Conservation (phyloP, 53 echinoderm and acorn worm species). For the Henricia sp. region DNA sequence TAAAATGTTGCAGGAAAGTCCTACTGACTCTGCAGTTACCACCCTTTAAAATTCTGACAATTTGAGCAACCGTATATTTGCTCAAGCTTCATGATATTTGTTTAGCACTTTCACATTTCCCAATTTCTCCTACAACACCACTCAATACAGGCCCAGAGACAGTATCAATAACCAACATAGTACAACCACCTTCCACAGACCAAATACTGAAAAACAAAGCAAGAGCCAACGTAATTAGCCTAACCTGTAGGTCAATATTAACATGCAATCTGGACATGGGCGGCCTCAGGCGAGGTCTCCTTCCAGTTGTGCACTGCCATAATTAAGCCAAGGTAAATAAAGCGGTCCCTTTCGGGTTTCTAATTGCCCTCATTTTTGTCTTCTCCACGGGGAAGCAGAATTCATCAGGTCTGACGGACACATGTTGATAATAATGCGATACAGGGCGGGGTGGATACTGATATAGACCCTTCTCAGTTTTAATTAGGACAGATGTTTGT, state of each 20-base stretch:
- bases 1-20: no score
- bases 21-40: slow-evolving; percentile 9
- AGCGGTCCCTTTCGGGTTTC: slow-evolving; percentile 7
- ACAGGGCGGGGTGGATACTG: slow-evolving; percentile 19
- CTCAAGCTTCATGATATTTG: slow-evolving; percentile 23
- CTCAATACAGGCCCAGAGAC: not conserved
- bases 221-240: slow-evolving; percentile 8
- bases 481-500: slow-evolving; percentile 23
- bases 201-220: slow-evolving; percentile 12
- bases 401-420: slow-evolving; percentile 21
- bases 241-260: slow-evolving; percentile 26
- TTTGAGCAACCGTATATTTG: slow-evolving; percentile 1
- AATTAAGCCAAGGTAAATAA: slow-evolving; percentile 52
- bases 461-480: slow-evolving; percentile 7
- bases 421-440: slow-evolving; percentile 28
- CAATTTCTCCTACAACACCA: not conserved
- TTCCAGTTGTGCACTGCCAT: slow-evolving; percentile 16
- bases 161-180: slow-evolving; percentile 5
- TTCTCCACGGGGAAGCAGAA: slow-evolving; percentile 26
- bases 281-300: slow-evolving; percentile 19
- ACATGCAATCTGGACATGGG: slow-evolving; percentile 25
- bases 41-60: not conserved
- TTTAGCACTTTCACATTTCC: slow-evolving; percentile 23
- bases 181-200: slow-evolving; percentile 24
- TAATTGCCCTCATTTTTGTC: slow-evolving; percentile 34